Evolutionary conservation across 2,888 invertebrate species (phyloP).

Genomic region (Ormyrus thymus): DNA sequence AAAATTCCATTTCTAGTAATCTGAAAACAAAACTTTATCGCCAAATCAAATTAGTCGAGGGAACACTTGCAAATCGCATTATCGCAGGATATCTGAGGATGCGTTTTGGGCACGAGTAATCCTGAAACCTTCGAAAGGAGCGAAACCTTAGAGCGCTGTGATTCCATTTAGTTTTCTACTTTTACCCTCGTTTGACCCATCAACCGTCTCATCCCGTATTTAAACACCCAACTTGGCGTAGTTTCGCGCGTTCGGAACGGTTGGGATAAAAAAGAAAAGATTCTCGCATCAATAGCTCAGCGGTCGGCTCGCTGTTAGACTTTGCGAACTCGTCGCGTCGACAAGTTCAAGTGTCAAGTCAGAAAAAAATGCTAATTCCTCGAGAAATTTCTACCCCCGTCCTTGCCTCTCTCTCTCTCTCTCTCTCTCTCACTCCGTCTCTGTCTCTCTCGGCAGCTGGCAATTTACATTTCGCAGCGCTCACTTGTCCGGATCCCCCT

Average conservation of each 20-base stretch:
- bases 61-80: slow-evolving; percentile 8
- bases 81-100: not conserved
- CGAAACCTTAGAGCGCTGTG: slow-evolving; percentile 9
- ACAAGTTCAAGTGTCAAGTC: no score
- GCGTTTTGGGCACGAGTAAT: not conserved
- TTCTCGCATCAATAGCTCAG: no score
- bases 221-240: not conserved
- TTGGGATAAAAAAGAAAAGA: no score
- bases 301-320: no score
- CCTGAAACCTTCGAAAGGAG: slow-evolving; percentile 24
- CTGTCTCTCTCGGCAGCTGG: not conserved
- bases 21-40: no score
- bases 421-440: no score
- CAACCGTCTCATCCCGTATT: not conserved
- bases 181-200: not conserved
- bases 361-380: no score
- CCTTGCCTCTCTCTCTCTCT: no score
- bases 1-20: no score
- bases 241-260: not conserved
- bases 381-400: no score
- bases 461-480: slow-evolving; percentile 25
- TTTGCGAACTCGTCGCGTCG: no score
- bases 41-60: not conserved
- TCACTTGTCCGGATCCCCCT: not conserved
- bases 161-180: slow-evolving; percentile 8